Evolutionary conservation across 2,113 vertebrate genomes (phyloP).

Genomic region (Paracanthobrama guichenoti): DNA sequence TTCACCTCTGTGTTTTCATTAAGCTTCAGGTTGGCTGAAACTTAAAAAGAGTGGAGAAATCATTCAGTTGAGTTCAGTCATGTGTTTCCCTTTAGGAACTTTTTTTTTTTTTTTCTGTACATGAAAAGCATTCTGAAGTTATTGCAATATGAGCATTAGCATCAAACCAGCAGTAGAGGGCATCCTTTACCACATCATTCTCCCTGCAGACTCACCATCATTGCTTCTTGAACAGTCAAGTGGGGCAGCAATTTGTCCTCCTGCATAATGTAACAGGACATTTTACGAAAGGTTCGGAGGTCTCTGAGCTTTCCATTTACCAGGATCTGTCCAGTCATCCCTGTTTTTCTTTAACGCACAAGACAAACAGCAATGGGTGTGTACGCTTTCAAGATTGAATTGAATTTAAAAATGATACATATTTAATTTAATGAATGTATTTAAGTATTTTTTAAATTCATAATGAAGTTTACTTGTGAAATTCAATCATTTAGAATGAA

Average conservation of each 20-base stretch:
- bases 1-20: slow-evolving; percentile 94
- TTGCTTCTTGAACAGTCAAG: slow-evolving; percentile 92
- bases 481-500: not conserved
- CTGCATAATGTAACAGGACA: slow-evolving; percentile 99
- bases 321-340: slow-evolving; percentile 96
- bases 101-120: not conserved
- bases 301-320: slow-evolving; percentile 89
- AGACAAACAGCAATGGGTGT: not conserved
- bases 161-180: slow-evolving; percentile 12
- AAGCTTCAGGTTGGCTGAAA: slow-evolving; percentile 94
- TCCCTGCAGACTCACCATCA: slow-evolving; percentile 85
- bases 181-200: not conserved
- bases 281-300: slow-evolving; percentile 95
- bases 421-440: not conserved
- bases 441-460: not conserved
- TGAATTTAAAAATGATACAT: not conserved
- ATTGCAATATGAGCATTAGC: not conserved
- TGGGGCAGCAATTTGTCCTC: slow-evolving; percentile 97
- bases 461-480: not conserved
- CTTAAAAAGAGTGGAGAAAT: slow-evolving; percentile 70
- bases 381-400: not conserved
- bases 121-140: not conserved
- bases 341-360: slow-evolving; percentile 71
- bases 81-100: not conserved
- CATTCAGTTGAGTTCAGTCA: not conserved